phyloP scores from a whole-genome alignment of 2,797 vertebrate genomes.

The Pterois miles region DNA sequence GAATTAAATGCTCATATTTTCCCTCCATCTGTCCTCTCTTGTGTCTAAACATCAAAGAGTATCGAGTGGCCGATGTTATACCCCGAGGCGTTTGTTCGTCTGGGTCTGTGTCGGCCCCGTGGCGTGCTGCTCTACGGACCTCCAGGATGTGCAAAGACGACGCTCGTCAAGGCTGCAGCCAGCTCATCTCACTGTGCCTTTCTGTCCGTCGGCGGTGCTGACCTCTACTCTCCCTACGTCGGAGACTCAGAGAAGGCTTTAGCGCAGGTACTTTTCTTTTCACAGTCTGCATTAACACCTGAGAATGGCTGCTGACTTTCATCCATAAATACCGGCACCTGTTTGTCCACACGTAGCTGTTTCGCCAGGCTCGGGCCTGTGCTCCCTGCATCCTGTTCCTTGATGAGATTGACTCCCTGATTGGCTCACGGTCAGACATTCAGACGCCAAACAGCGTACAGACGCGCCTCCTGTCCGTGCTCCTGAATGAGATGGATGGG shows the following conservation, averaged over 20 bases:
- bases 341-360: slow-evolving; percentile 82
- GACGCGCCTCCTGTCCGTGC: slow-evolving; percentile 91
- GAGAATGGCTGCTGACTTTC: background rate
- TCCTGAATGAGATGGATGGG: slow-evolving; percentile 97
- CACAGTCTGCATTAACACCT: background rate
- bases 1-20: background rate
- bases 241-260: slow-evolving; percentile 95
- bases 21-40: background rate
- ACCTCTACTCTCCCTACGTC: slow-evolving; percentile 93
- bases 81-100: slow-evolving; percentile 89
- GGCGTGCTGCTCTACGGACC: slow-evolving; percentile 94
- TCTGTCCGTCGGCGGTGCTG: slow-evolving; percentile 90
- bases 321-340: background rate
- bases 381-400: slow-evolving; percentile 94
- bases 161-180: slow-evolving; percentile 89
- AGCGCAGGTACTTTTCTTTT: slow-evolving; percentile 84
- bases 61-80: slow-evolving; percentile 95
- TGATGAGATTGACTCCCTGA: slow-evolving; percentile 95
- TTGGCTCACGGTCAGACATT: slow-evolving; percentile 86
- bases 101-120: slow-evolving; percentile 88
- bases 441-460: slow-evolving; percentile 80
- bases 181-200: slow-evolving; percentile 89
- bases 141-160: slow-evolving; percentile 95
- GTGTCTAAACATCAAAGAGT: slow-evolving; percentile 70
- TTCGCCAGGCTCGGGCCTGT: slow-evolving; percentile 91